These are phyloP conservation scores for Sphaerophoria taeniata DNA, from an alignment of 2,888 invertebrate species.

Conservation along the genomic window DNA sequence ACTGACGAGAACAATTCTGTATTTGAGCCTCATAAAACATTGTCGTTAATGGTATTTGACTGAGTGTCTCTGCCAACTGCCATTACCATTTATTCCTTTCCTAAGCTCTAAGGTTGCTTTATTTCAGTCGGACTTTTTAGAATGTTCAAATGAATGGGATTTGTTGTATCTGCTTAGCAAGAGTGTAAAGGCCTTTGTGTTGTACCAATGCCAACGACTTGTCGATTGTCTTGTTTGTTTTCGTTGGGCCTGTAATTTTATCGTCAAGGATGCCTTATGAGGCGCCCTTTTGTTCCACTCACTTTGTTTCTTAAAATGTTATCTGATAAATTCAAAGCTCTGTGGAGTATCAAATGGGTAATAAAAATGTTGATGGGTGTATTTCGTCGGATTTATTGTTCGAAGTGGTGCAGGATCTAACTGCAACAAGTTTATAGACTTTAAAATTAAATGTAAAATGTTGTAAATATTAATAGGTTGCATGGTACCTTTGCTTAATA, in stretches of 20 bases:
- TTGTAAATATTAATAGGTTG: no score
- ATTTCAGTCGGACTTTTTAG: conserved; percentile 30
- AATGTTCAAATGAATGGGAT: conserved; percentile 45
- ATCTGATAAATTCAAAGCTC: conserved; percentile 31
- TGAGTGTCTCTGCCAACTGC: conserved; percentile 27
- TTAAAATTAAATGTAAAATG: no score
- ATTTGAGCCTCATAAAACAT: conserved; percentile 31
- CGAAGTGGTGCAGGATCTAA: not conserved
- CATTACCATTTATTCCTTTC: conserved; percentile 12
- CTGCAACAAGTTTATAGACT: not conserved
- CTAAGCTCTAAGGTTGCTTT: conserved; percentile 33
- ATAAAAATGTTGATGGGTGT: conserved; percentile 12
- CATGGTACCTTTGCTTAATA: no score
- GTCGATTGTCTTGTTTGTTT: no score
- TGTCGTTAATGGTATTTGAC: conserved; percentile 44
- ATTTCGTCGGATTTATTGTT: conserved; percentile 2
- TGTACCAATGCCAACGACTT: not conserved
- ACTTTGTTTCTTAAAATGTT: conserved; percentile 49
- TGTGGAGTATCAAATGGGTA: conserved; percentile 30
- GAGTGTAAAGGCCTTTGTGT: not conserved
- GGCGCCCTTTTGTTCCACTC: conserved; percentile 34
- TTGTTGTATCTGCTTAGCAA: conserved; percentile 11
- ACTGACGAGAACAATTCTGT: not conserved
- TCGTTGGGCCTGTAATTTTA: not conserved
- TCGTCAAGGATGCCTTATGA: conserved; percentile 20